Percentiles rank a stretch among this genome's conserved stretches.
Evolutionary conservation across 2,113 vertebrate species (phyloP).

Genomic region (Hemiscyllium ocellatum): DNA sequence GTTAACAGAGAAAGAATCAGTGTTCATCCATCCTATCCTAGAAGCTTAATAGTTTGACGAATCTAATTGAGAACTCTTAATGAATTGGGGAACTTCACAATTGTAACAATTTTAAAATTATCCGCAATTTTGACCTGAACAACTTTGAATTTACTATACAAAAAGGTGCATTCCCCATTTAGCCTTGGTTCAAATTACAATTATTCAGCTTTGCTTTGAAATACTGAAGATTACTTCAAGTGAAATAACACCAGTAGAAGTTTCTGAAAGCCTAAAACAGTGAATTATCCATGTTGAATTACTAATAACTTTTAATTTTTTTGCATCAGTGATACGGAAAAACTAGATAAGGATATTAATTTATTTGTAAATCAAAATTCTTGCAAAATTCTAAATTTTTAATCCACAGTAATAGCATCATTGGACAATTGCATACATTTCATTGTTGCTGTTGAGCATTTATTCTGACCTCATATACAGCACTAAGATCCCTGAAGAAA

Average conservation of each 20-base stretch:
- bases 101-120: neutral
- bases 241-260: neutral
- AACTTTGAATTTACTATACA: neutral
- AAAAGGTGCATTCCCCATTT: neutral
- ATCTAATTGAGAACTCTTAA: too few relatives aligned
- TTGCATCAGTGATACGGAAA: neutral
- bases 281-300: neutral
- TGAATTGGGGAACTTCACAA: too few relatives aligned
- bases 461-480: conserved; percentile 84
- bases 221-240: neutral
- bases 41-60: too few relatives aligned
- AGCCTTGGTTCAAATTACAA: neutral
- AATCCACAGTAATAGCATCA: neutral
- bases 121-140: neutral
- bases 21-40: too few relatives aligned
- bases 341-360: neutral
- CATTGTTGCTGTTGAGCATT: neutral
- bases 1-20: too few relatives aligned
- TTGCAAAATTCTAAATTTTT: neutral
- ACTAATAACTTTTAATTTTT: neutral
- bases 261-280: neutral
- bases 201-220: neutral
- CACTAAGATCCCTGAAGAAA: conserved; percentile 94
- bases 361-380: neutral
- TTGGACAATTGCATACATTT: neutral